phyloP scores from a whole-genome alignment of 2,888 invertebrate species.

The Oligia strigilis region DNA sequence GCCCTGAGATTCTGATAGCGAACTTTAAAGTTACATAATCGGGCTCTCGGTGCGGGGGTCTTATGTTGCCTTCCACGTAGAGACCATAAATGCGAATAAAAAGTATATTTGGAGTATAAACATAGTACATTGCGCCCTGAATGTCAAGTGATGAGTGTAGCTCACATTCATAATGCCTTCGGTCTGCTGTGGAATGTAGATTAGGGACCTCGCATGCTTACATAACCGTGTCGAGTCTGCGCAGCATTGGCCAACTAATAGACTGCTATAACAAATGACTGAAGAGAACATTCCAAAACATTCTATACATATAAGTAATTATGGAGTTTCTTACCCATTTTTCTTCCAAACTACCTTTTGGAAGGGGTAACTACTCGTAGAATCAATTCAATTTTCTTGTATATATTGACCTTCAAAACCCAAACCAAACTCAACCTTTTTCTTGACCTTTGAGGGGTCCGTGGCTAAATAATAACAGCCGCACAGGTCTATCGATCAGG shows the following conservation, averaged over 20 bases:
- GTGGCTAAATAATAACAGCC: no score
- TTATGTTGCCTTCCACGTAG: constrained; percentile 57
- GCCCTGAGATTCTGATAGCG: constrained; percentile 17
- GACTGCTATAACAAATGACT: background rate
- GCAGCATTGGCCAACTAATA: background rate
- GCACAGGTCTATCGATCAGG: no score
- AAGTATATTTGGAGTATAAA: constrained; percentile 60
- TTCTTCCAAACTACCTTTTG: background rate
- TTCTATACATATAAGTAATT: background rate
- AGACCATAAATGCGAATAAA: constrained; percentile 61
- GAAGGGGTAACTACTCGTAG: background rate
- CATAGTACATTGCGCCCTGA: constrained; percentile 47
- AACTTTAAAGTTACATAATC: constrained; percentile 55
- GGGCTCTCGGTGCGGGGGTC: background rate
- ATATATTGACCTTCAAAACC: background rate
- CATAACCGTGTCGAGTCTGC: constrained; percentile 11
- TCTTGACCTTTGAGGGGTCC: no score
- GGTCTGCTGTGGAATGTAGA: constrained; percentile 41
- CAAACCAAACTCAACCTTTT: no score
- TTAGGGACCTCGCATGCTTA: constrained; percentile 34
- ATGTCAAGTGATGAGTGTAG: constrained; percentile 54
- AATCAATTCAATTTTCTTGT: background rate
- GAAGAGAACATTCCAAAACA: background rate
- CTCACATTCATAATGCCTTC: constrained; percentile 45
- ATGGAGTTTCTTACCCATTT: background rate